Evolutionary conservation across 2,797 vertebrate species (phyloP), one percentile per base, ranked within the genome.

Genomic region (Peromyscus aztecus): DNA sequence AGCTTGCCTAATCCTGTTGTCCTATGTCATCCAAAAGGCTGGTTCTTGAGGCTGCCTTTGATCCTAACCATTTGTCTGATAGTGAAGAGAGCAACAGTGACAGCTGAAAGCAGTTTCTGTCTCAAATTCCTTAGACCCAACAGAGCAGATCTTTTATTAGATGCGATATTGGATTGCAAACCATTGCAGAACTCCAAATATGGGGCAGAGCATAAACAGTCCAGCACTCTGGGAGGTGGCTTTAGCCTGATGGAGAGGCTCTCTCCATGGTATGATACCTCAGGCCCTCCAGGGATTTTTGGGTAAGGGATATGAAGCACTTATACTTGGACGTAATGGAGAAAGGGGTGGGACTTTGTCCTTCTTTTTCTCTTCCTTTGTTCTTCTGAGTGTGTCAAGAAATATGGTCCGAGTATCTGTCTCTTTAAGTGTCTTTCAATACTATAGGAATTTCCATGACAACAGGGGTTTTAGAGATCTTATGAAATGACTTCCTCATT

Each of bases 1-100:
- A 89, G 71, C 91, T 78, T 76, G 40, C 61, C 49, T 57, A 77
- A 73, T 13, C 4, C 29, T 46, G 1, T 61, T 93, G 49, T 87
- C 55, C 89, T 52, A 1, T 93, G 91, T 85, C 76, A 57, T 84
- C 29, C 43, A 27, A n/a, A 14, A 80, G 78, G 52, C 57, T 83
- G 59, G 69, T 93, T 76, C 57, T 94, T n/a, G 0, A 95, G 82
- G 40, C 19, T 43, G 80, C 61, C 65, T 94, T 94, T 97, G 88
- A 94, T 95, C 88, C 63, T 94, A 67, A 96, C 90, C 63, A 80
- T 91, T 88, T 96, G 89, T 71, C 94, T 95, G 90, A 73, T 21
- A 80, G 27, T 37, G 83, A 97, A 93, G 76, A 96, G 63, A 89
- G 57, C 57, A 67, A 49, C 83, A 61, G 71, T 87, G 76, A 91